Conservation (phyloP, 2,797 vertebrate species). For the Pseudochaenichthys georgianus region DNA sequence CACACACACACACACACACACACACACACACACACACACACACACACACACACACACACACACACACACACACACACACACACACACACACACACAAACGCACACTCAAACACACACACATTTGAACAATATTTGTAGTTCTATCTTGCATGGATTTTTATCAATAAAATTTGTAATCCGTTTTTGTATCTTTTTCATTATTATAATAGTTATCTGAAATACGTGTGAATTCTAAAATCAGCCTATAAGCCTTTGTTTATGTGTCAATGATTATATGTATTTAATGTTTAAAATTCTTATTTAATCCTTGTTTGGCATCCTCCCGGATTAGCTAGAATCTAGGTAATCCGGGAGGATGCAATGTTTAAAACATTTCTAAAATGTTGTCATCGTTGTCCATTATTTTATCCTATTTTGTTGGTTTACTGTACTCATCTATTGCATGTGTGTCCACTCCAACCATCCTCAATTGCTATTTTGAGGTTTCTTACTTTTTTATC, state of each 20-base stretch:
- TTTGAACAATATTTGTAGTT: constrained; percentile 46
- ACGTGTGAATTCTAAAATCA: background rate
- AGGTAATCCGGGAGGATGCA: no score
- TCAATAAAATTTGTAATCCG: constrained; percentile 43
- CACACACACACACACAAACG: constrained; percentile 19
- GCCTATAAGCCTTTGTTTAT: background rate
- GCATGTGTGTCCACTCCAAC: background rate
- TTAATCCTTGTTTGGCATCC: background rate
- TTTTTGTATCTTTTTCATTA: constrained; percentile 24
- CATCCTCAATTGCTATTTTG: background rate
- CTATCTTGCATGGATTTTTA: constrained; percentile 61
- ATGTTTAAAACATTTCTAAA: background rate
- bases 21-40: constrained; percentile 10
- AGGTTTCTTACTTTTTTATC: background rate
- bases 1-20: constrained; percentile 6
- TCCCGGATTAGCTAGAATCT: background rate
- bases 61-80: constrained; percentile 9
- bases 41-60: constrained; percentile 11
- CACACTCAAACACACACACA: background rate
- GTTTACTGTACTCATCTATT: background rate
- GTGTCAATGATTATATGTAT: background rate
- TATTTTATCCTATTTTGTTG: background rate
- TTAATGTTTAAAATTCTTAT: background rate
- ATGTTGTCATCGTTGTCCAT: background rate
- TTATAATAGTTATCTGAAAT: background rate